phyloP scores from a whole-genome alignment of 2,888 invertebrate genomes.

The Hecatera dysodea region DNA sequence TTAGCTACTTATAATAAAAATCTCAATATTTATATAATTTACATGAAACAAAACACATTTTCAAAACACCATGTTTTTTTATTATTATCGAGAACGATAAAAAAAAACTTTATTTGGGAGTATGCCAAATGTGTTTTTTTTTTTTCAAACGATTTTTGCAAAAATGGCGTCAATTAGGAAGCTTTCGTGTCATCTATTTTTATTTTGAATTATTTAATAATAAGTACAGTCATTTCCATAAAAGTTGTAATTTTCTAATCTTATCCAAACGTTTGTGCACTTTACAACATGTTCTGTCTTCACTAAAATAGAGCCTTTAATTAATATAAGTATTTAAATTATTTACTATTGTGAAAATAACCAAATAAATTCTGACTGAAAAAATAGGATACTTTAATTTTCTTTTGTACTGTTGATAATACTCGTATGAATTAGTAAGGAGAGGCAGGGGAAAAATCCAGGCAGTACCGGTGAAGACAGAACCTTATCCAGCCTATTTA shows the following conservation, averaged over 20 bases:
- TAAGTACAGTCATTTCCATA: slow-evolving; percentile 57
- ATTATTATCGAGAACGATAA: slow-evolving; percentile 21
- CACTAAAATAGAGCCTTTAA: slow-evolving; percentile 16
- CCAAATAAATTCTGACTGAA: neutral
- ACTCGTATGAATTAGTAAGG: too few relatives aligned
- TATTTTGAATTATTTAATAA: slow-evolving; percentile 38
- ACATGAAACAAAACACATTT: slow-evolving; percentile 55
- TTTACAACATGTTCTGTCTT: slow-evolving; percentile 37
- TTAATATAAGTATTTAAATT: neutral
- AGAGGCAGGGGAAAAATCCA: neutral
- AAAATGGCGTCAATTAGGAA: slow-evolving; percentile 69
- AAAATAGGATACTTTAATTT: neutral
- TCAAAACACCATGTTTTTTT: slow-evolving; percentile 27
- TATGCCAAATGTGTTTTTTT: slow-evolving; percentile 58
- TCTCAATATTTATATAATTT: slow-evolving; percentile 52
- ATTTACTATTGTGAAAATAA: neutral
- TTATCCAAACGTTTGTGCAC: slow-evolving; percentile 59
- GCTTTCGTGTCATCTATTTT: slow-evolving; percentile 66
- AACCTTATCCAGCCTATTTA: slow-evolving; percentile 11
- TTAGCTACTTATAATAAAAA: slow-evolving; percentile 41
- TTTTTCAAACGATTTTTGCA: slow-evolving; percentile 48
- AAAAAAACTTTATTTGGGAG: slow-evolving; percentile 57
- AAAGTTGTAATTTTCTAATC: slow-evolving; percentile 43
- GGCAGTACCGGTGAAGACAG: slow-evolving; percentile 29
- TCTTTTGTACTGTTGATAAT: neutral